Evolutionary conservation across 2,113 vertebrate species (phyloP).

Genomic region (Limnothrissa miodon): DNA sequence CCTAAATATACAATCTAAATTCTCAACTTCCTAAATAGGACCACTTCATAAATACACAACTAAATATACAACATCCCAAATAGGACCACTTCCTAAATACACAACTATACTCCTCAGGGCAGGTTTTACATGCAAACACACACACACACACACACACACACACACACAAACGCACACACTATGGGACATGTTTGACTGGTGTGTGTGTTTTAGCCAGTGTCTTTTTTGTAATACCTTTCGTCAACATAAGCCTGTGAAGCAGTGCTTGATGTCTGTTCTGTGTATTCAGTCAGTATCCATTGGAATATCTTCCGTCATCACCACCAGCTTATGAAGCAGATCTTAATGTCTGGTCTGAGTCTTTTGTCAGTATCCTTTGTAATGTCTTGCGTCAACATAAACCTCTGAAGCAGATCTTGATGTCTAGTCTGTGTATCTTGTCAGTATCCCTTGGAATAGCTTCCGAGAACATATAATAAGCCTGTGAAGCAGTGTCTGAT

Average conservation of each 20-base stretch:
- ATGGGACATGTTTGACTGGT: not conserved
- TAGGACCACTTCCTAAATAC: not conserved
- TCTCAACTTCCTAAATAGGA: no score
- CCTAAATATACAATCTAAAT: not conserved
- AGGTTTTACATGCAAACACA: not conserved
- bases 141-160: no score
- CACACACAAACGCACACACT: no score
- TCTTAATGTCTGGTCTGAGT: not conserved
- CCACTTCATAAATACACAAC: not conserved
- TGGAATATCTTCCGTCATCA: not conserved
- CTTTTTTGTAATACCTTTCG: not conserved
- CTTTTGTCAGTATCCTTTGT: no score
- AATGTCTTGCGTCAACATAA: not conserved
- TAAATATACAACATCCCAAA: no score
- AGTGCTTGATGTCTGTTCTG: not conserved
- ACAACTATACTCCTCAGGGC: not conserved
- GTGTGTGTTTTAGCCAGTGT: not conserved
- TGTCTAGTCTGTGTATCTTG: not conserved
- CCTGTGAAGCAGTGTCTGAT: not conserved
- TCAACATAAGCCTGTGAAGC: not conserved
- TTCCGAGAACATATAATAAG: not conserved
- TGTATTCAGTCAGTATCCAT: not conserved
- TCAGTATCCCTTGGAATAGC: not conserved
- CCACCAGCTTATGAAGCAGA: not conserved
- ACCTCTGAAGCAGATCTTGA: not conserved